phyloP scores from a whole-genome alignment of 1,140 invertebrate genomes.

The Hylyphantes graminicola region DNA sequence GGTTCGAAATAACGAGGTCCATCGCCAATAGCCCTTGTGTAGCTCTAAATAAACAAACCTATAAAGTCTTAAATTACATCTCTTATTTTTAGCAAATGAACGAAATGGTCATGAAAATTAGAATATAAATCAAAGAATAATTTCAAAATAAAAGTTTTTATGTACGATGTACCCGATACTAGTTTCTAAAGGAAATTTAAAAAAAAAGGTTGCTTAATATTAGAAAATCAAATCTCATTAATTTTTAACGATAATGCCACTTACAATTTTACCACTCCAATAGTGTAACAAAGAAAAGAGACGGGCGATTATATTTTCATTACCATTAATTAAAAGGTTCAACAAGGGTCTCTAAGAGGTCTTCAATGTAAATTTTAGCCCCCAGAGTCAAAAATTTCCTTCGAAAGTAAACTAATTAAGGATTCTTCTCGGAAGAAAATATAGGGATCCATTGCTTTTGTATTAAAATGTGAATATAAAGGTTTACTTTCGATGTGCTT shows the following conservation, averaged over 20 bases:
- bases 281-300: background rate
- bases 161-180: too few relatives aligned
- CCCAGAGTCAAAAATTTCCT: conserved; percentile 30
- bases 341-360: conserved; percentile 28
- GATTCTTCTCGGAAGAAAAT: background rate
- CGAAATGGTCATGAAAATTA: too few relatives aligned
- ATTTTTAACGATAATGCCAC: background rate
- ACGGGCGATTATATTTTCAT: conserved; percentile 54
- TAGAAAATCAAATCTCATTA: background rate
- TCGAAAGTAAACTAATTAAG: conserved; percentile 54
- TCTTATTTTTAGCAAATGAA: too few relatives aligned
- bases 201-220: too few relatives aligned
- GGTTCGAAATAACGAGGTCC: too few relatives aligned
- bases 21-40: too few relatives aligned
- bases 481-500: conserved; percentile 36
- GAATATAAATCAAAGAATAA: too few relatives aligned
- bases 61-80: too few relatives aligned
- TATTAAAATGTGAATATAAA: background rate
- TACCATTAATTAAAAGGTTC: conserved; percentile 27
- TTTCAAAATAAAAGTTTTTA: too few relatives aligned
- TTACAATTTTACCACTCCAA: too few relatives aligned
- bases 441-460: conserved; percentile 5
- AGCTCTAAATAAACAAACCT: too few relatives aligned
- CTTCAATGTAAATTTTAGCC: conserved; percentile 1
- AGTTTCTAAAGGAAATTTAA: too few relatives aligned